Base-by-base conservation (phyloP, 1,140 invertebrate species). In the Bicyclus anynana region DNA sequence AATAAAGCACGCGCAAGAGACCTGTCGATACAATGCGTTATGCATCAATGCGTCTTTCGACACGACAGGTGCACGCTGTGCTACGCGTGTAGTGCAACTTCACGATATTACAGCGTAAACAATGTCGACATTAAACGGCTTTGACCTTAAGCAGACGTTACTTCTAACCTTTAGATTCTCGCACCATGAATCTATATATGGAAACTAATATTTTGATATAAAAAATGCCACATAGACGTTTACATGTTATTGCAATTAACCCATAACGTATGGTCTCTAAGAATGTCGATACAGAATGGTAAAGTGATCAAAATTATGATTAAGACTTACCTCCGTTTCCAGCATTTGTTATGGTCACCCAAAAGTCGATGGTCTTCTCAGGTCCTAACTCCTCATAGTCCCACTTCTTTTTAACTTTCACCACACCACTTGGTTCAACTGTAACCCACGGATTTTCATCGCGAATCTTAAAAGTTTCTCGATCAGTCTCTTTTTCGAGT, bases 311-410 rank as follows among this genome's bases (percentile, higher is more conserved):
- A 44, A 44, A 18, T 26, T 46, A 33, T 0, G 21, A 16, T 47
- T 20, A 14, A 5, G 6, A 91, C 93, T 94, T 87, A 95, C 94
- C 94, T 90, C 93, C 93, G 84, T 94, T 94, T 90, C 94, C 94
- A 73, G 94, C 92, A 84, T 97, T 97, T 9, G 95, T 96, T 68
- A 97, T 97, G 20, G 95, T 97, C 12, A 98, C 96, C 96, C 96
- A 98, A 87, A 98, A 98, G 80, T 98, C 97, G 70, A 98, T 97
- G 1, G 95, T 97, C 84, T 98, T 98, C 85, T 98, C 97, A 0
- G 96, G 95, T n/a, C 96, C 96, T 2, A 98, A 84, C 72, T 97
- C 96, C 77, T 98, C 97, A 84, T 97, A 98, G 90, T 98, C 96
- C 97, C 97, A 98, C 91, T 97, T 97, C 91, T 97, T 96, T 88